Evolutionary conservation across 2,888 invertebrate species (phyloP).

Genomic region (Nezara viridula): DNA sequence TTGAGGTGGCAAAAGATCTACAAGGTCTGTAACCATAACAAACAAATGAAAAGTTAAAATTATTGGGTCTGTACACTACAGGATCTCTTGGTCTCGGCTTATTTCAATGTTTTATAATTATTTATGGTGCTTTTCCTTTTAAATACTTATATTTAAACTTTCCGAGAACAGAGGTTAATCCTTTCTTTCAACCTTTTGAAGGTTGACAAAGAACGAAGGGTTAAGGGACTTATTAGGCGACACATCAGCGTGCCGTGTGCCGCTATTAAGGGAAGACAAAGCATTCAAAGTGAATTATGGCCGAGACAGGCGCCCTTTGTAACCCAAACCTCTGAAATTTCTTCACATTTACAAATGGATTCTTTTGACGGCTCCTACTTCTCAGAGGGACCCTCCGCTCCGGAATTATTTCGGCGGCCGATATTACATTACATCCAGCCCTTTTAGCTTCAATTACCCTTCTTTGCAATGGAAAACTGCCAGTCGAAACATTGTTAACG

Average conservation of each 20-base stretch:
- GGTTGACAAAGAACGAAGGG: background rate
- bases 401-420: background rate
- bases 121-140: background rate
- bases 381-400: background rate
- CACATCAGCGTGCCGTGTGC: background rate
- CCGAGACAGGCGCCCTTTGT: background rate
- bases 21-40: too few species aligned
- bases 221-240: constrained; percentile 13
- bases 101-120: too few species aligned
- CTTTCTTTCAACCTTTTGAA: background rate
- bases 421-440: background rate
- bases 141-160: constrained; percentile 4
- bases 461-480: constrained; percentile 9
- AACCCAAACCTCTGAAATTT: constrained; percentile 13
- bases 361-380: constrained; percentile 29
- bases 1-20: too few species aligned
- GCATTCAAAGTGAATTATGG: constrained; percentile 38
- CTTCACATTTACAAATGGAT: constrained; percentile 38
- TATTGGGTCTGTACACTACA: too few species aligned
- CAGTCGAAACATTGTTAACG: background rate
- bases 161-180: background rate
- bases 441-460: background rate
- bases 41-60: too few species aligned
- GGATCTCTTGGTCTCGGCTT: too few species aligned
- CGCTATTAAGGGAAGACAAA: constrained; percentile 34